phyloP scores from a whole-genome alignment of 2,113 vertebrate species.

The Alces alces region DNA sequence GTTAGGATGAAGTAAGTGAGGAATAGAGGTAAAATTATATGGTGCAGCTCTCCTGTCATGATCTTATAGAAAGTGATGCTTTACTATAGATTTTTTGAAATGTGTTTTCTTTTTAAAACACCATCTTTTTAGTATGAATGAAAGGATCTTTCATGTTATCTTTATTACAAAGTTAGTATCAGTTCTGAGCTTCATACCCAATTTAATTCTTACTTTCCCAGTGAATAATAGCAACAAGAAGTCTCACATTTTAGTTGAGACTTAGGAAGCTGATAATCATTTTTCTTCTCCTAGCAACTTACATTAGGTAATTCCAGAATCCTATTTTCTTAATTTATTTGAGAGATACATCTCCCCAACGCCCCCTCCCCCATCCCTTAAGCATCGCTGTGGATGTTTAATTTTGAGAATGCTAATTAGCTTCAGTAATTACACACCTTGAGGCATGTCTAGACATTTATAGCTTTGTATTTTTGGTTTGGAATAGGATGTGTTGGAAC shows the following conservation, averaged over 20 bases:
- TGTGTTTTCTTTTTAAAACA: background rate
- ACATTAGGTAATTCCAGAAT: background rate
- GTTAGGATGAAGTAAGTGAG: conserved; percentile 5
- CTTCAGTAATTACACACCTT: conserved; percentile 38
- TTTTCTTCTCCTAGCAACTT: conserved; percentile 21
- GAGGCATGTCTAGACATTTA: conserved; percentile 28
- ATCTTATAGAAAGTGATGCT: background rate
- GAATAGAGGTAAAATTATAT: background rate
- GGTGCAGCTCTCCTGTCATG: background rate
- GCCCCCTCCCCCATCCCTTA: background rate
- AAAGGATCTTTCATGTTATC: background rate
- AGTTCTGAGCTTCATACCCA: background rate
- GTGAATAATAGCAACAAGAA: background rate
- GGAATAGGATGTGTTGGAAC: background rate
- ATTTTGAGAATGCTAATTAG: conserved; percentile 45
- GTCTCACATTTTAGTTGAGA: conserved; percentile 9
- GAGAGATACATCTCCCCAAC: background rate
- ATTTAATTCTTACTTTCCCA: background rate
- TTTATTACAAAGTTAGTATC: conserved; percentile 18
- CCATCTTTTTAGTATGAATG: background rate
- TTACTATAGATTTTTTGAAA: background rate
- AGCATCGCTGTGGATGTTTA: conserved; percentile 18
- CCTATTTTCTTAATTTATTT: conserved; percentile 14
- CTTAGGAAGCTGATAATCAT: background rate
- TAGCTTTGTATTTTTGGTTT: conserved; percentile 34